phyloP scores from a whole-genome alignment of 2,113 vertebrate species.

The Willisornis vidua region DNA sequence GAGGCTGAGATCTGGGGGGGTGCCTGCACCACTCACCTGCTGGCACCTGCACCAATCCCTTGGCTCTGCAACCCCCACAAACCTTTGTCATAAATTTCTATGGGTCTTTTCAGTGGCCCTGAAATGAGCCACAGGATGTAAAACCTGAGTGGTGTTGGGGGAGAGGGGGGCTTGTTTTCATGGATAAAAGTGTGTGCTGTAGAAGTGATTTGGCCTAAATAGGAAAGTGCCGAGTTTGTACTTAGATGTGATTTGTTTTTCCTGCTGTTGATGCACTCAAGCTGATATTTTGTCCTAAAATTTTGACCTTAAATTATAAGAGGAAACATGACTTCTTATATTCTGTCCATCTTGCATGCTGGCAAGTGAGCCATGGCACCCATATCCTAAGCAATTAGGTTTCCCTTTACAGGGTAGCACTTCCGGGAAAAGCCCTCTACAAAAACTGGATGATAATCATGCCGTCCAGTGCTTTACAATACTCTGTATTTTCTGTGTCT shows the following conservation, averaged over 20 bases:
- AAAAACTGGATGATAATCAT: not conserved
- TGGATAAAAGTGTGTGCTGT: not conserved
- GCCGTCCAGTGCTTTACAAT: not conserved
- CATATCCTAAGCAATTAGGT: not conserved
- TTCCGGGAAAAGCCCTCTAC: not conserved
- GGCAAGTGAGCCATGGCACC: not conserved
- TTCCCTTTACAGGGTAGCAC: not conserved
- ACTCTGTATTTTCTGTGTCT: not conserved
- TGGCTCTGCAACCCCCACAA: not conserved
- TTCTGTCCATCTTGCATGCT: not conserved
- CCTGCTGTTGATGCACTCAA: not conserved
- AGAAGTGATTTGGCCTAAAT: not conserved
- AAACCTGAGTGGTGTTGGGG: not conserved
- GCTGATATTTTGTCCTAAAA: not conserved
- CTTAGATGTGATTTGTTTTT: not conserved
- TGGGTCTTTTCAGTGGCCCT: not conserved
- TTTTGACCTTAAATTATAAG: not conserved
- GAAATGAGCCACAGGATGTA: not conserved
- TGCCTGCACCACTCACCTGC: accelerated
- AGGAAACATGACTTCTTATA: not conserved
- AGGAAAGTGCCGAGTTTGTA: not conserved
- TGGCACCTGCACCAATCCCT: not conserved
- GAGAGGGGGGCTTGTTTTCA: not conserved
- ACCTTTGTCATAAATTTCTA: accelerated
- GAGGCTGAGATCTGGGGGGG: accelerated